phyloP scores from a whole-genome alignment of 2,888 invertebrate genomes.

The Acanthosepion lycidas region DNA sequence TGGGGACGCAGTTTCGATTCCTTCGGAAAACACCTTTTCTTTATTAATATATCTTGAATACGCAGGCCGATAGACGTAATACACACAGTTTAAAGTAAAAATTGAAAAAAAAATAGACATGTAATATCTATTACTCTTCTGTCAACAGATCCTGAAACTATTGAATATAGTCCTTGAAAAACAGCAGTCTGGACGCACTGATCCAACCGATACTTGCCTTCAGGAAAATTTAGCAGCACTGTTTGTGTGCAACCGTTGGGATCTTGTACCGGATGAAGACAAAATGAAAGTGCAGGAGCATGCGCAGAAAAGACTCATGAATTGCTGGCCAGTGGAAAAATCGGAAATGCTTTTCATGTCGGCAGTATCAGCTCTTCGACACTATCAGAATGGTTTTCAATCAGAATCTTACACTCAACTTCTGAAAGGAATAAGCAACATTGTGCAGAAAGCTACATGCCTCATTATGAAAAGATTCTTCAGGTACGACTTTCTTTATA shows the following conservation, averaged over 20 bases:
- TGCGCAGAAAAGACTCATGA: conserved; percentile 57
- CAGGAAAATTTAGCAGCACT: conserved; percentile 63
- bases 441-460: conserved; percentile 59
- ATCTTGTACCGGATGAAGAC: conserved; percentile 60
- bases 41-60: background rate
- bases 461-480: conserved; percentile 61
- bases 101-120: no score
- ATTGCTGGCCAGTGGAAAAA: conserved; percentile 64
- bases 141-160: conserved; percentile 51
- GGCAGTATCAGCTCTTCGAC: conserved; percentile 54
- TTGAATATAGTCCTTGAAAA: conserved; percentile 52
- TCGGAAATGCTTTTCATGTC: conserved; percentile 64
- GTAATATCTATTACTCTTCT: no score
- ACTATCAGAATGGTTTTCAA: conserved; percentile 61
- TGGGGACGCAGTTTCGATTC: no score
- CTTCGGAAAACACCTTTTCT: background rate
- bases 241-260: conserved; percentile 70
- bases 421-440: conserved; percentile 59
- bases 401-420: conserved; percentile 59
- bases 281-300: conserved; percentile 59
- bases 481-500: conserved; percentile 57
- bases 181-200: conserved; percentile 46
- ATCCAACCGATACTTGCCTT: conserved; percentile 47
- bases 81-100: background rate
- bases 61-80: no score